Base-by-base conservation (phyloP, 2,797 vertebrate genomes). In the Tadarida brasiliensis region DNA sequence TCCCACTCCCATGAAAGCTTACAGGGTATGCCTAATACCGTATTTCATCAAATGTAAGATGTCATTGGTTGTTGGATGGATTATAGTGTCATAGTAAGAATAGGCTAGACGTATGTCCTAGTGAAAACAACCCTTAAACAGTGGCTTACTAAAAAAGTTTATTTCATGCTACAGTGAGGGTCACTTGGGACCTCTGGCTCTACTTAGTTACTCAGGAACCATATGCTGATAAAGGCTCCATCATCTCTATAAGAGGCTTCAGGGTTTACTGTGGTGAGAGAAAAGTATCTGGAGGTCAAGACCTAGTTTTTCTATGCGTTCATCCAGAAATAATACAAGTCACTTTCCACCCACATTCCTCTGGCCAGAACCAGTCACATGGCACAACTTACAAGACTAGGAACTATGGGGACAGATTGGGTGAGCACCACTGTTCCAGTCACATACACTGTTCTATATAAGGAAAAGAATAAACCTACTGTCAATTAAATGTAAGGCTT, bases 301-400 rank as follows among this genome's bases (percentile, higher is more conserved):
- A 77, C 51, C 90, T 71, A 47, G n/a, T 54, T 87, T 91, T 83
- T 24, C 39, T 35, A 39, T 56, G 47, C 59, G 87, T 93, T 65
- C 70, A 77, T 39, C 30, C 67, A 74, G 14, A 94, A 91, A 78
- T 70, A 89, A 51, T 51, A 63, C 51, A 57, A 68, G 33, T 47
- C 20, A 44, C 68, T 95, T 95, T 26, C 76, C 59, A 80, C 1
- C 11, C 20, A 63, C 47, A 68, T 68, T 24, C 49, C 11, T 89
- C 70, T 14, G 14, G 54, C 16, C 70, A 87, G 63, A 89, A 82
- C 6, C 26, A 73, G 63, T 74, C 47, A 91, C 35, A 26, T 17
- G 56, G 35, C 56, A 65, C 17, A 82, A 89, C 24, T 87, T 91
- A 47, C 3, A 39, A 81, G 30, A 9, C 35, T 0, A 2, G 24